A percentile compares a stretch with the other conserved stretches of the same genome.
Evolutionary conservation across 2,888 invertebrate genomes (phyloP).

Genomic region (Nephrotoma flavescens): DNA sequence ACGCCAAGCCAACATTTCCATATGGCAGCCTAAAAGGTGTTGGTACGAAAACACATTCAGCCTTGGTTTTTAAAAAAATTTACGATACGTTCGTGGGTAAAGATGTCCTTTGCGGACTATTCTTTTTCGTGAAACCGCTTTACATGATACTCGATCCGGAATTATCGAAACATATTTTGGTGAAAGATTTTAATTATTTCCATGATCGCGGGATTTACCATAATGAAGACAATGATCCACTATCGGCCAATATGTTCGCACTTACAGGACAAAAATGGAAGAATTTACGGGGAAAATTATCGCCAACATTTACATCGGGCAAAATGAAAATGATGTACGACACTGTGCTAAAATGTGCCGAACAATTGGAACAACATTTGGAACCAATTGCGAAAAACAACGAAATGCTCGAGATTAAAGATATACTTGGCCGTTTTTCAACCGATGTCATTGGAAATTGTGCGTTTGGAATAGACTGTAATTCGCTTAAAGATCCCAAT

Average conservation of each 20-base stretch:
- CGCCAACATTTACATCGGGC: too few species aligned
- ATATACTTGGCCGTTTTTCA: too few species aligned
- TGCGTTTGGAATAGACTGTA: too few species aligned
- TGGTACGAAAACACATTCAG: slow-evolving; percentile 15
- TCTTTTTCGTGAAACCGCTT: slow-evolving; percentile 9
- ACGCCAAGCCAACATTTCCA: slow-evolving; percentile 19
- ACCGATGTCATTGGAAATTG: too few species aligned
- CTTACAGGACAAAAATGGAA: too few species aligned
- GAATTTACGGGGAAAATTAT: too few species aligned
- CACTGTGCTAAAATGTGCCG: too few species aligned
- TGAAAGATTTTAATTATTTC: slow-evolving; percentile 28
- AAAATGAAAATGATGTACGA: too few species aligned
- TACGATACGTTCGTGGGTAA: slow-evolving; percentile 20
- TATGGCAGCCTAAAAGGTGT: slow-evolving; percentile 15
- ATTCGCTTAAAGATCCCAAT: too few species aligned
- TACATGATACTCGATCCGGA: slow-evolving; percentile 17
- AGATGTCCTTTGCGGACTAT: slow-evolving; percentile 8
- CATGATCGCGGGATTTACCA: slow-evolving; percentile 23
- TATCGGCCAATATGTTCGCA: slow-evolving; percentile 22
- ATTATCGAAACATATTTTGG: slow-evolving; percentile 22
- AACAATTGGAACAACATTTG: too few species aligned
- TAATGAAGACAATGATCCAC: slow-evolving; percentile 25
- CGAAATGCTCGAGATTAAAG: too few species aligned
- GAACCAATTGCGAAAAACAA: background rate
- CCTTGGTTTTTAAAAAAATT: slow-evolving; percentile 18